Conservation (phyloP, 1,140 invertebrate species). For the Drosophila auraria region DNA sequence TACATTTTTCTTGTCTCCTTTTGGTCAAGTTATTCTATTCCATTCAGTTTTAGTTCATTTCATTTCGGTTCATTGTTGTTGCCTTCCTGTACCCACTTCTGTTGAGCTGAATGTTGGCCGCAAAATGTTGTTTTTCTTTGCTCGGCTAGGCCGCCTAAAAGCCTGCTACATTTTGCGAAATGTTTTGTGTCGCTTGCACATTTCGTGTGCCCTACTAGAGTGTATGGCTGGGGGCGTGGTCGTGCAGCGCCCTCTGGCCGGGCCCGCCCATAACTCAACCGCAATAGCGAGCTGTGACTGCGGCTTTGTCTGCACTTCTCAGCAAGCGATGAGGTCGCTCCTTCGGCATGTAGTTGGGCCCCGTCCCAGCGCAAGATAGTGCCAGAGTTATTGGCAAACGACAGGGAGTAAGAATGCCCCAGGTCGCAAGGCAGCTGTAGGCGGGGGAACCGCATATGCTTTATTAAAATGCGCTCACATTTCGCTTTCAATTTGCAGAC, state of each 20-base stretch:
- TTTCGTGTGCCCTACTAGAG: conserved; percentile 54
- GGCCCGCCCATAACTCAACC: conserved; percentile 65
- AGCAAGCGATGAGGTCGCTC: conserved; percentile 36
- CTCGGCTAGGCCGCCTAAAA: conserved; percentile 61
- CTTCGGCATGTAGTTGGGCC: conserved; percentile 5
- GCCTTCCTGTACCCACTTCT: conserved; percentile 17
- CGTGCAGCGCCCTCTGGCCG: conserved; percentile 10
- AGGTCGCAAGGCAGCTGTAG: neutral
- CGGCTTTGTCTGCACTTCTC: conserved; percentile 78
- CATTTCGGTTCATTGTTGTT: conserved; percentile 59
- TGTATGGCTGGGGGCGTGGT: conserved; percentile 55
- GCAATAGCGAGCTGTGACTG: conserved; percentile 65
- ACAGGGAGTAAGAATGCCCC: conserved; percentile 38
- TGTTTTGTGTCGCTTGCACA: conserved; percentile 78
- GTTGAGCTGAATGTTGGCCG: conserved; percentile 53
- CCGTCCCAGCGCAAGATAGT: conserved; percentile 60
- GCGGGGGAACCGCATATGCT: conserved; percentile 69
- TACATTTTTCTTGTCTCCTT: conserved; percentile 82
- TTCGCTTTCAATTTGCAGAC: conserved; percentile 81
- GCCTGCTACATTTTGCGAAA: conserved; percentile 61
- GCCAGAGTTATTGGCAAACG: conserved; percentile 75
- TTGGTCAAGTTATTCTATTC: conserved; percentile 76
- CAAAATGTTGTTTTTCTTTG: conserved; percentile 72
- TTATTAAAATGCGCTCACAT: conserved; percentile 77
- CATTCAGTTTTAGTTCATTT: conserved; percentile 45